Base-by-base conservation (phyloP, 1,140 invertebrate species). In the Drosophila aff. region DNA sequence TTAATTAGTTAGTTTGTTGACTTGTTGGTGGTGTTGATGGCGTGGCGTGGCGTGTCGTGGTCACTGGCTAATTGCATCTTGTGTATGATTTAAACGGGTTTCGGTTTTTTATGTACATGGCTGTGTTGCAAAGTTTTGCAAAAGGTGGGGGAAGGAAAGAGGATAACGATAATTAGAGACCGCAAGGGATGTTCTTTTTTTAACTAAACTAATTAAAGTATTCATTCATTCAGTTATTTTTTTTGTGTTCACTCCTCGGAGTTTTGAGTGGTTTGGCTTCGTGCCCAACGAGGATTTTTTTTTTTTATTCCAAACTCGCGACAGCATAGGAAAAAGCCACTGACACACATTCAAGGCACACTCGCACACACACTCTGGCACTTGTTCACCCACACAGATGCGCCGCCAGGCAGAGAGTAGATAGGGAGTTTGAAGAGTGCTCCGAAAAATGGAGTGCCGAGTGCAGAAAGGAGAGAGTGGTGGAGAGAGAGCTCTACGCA, bases 281-380 rank as follows among this genome's bases (percentile, higher is more conserved):
- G 84, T 84, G 85, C 77, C 55, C 60, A 89, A 90, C 86, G 76
- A 90, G 81, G 69, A 23, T 23, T 23, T 23, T 23, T 23, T 23
- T 81, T 87, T 83, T 80, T 46, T 77, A 81, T 61, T 23, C 15
- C 52, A 63, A 55, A 62, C 60, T 67, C 66, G 77, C 57, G 44
- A 49, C 33, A 7, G 9, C 10, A 10, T n/a, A 40, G 40, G 66
- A 81, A 69, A 72, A 77, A 81, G 69, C 81, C 72, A 84, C 79
- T 90, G 85, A 90, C 85, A 90, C 85, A 90, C 82, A 90, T 90
- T 91, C 47, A 61, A 87, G 53, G 59, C 82, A 65, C 63, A 55
- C 76, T 23, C 21, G 21, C 21, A 58, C 50, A 26, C 13, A 44
- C n/a, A 18, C 28, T 52, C 10, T 18, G 49, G 49, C 38, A 28